Conservation (phyloP, 2,113 vertebrate genomes). For the Myocastor coypus region DNA sequence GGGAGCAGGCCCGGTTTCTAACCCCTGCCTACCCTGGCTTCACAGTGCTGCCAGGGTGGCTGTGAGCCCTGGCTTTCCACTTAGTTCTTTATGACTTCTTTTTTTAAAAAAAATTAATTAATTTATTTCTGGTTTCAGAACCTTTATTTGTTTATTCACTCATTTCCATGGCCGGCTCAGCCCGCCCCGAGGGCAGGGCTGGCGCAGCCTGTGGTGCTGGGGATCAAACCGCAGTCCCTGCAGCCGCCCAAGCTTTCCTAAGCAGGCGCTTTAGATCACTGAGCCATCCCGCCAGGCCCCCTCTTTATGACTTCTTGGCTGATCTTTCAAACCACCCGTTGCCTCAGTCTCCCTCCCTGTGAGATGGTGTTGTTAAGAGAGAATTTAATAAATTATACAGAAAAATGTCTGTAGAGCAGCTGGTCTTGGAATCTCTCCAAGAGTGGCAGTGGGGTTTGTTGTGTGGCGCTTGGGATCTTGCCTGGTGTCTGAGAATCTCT, state of each 20-base stretch:
- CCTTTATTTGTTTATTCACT: too few species aligned
- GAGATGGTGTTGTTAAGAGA: neutral
- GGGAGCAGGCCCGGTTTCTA: too few species aligned
- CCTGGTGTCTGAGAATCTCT: neutral
- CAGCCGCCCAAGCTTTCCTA: too few species aligned
- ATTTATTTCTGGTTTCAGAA: too few species aligned
- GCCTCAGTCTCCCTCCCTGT: slow-evolving; percentile 23
- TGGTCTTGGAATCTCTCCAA: neutral
- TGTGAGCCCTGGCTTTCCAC: neutral
- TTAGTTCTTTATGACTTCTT: neutral
- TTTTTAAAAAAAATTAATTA: too few species aligned
- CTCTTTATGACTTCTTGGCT: neutral
- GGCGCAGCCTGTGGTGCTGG: too few species aligned
- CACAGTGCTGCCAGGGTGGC: neutral
- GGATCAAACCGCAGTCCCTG: too few species aligned
- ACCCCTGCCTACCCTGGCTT: neutral
- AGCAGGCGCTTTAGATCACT: too few species aligned
- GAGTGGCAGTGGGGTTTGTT: neutral
- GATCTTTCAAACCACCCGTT: neutral
- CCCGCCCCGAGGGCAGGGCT: too few species aligned
- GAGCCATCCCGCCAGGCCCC: too few species aligned
- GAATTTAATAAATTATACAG: neutral
- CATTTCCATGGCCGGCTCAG: too few species aligned
- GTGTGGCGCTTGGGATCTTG: neutral
- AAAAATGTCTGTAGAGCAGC: neutral